A percentile compares a stretch with the other conserved stretches of the same genome.
Conservation (phyloP, 2,113 vertebrate species). For the Protobothrops flavoviridis region DNA sequence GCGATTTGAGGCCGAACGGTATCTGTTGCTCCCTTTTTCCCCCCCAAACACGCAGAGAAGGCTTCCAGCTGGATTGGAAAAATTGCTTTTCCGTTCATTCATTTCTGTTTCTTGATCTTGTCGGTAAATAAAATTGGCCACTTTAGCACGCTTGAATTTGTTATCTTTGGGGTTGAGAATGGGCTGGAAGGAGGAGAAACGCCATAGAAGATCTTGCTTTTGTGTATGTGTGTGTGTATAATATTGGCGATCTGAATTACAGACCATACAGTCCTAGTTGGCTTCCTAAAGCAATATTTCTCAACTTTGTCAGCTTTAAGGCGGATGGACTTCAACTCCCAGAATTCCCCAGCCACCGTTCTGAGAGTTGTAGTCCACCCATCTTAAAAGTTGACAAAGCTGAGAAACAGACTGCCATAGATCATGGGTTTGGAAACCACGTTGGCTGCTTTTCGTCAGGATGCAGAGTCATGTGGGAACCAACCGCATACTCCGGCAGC, state of each 20-base stretch:
- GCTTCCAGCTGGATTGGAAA: neutral
- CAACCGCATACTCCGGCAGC: neutral
- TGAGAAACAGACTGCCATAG: neutral
- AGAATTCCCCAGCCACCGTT: neutral
- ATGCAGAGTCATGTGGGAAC: neutral
- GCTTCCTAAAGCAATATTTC: too few relatives aligned
- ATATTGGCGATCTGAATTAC: too few relatives aligned
- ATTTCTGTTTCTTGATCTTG: neutral
- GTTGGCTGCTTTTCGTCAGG: neutral
- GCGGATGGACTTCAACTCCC: too few relatives aligned
- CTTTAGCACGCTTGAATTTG: neutral
- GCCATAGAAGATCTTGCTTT: neutral
- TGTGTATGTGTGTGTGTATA: neutral
- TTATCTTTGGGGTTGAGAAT: neutral
- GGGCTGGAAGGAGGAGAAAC: neutral
- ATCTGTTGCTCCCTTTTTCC: neutral
- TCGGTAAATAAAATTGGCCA: neutral
- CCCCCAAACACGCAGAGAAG: neutral
- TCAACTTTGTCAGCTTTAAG: too few relatives aligned
- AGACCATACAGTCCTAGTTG: too few relatives aligned
- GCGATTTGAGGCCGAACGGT: neutral
- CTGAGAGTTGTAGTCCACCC: neutral
- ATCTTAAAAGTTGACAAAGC: neutral
- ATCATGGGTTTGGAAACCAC: neutral
- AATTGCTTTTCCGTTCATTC: neutral